Base-by-base conservation (phyloP, 1,140 invertebrate species). In the Wasmannia auropunctata region DNA sequence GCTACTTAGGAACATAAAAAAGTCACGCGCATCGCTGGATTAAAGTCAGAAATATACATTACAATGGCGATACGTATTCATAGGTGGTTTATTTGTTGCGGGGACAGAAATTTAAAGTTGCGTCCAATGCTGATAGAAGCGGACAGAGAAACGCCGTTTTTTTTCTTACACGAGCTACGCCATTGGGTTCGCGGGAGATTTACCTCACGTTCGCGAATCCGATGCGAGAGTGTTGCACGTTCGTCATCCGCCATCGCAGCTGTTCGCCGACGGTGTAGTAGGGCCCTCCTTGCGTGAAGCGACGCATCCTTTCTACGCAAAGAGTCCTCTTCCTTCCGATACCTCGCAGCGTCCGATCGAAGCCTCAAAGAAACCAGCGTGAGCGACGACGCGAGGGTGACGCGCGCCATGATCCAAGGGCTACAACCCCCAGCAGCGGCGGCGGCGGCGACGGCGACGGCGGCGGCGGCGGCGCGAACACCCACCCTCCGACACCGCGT, bases 161-260 rank as follows among this genome's bases (percentile, higher is more conserved):
- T 6, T 37, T 3, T 37, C 16, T 43, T 11, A 25, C 37, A 22
- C 6, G 5, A 69, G 49, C 16, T 70, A 43, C 67, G 79, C 19
- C 79, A 74, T n/a, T 74, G 67, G 0, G 1, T 43, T 43, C 77
- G 49, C 37, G 25, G 11, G 25, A 63, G 54, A 25, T 72, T 89
- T 95, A 95, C 94, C 94, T 95, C 80, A 94, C 92, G 11, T 88
- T 90, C 46, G 94, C 94, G 87, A 89, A 93, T 91, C 91, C 92
- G 63, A 95, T 93, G 67, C 93, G 94, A 37, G 90, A 91, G 10
- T 92, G 93, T 54, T 91, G 94, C 10, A 95, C 93, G 76, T 95
- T 95, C 72, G 91, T 94, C 94, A 95, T 95, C 79, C 95, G 94
- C 94, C 94, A 95, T 90, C 92, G 92, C 60, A 94, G 83, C 16